These are phyloP conservation scores for Tetramorium parvispinum DNA, from an alignment of 1,140 invertebrate genomes.

Conservation along the genomic window DNA sequence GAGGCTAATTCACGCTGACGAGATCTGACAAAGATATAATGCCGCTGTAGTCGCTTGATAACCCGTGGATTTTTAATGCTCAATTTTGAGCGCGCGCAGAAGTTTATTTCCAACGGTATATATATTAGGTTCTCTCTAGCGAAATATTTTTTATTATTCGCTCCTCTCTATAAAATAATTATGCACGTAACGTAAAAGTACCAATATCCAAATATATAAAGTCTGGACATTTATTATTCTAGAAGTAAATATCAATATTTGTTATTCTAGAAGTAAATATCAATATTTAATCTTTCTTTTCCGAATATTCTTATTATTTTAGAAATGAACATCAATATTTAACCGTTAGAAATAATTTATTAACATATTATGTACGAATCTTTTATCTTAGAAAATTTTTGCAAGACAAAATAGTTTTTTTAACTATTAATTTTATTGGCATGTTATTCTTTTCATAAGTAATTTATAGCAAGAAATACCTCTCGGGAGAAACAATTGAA, in stretches of 20 bases:
- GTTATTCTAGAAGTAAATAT: no score
- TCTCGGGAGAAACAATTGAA: neutral
- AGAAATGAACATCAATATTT: no score
- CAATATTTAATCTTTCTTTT: no score
- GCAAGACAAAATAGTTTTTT: neutral
- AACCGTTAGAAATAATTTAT: neutral
- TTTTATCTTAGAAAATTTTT: neutral
- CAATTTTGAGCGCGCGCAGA: slow-evolving; percentile 14
- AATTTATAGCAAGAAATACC: neutral
- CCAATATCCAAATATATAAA: no score
- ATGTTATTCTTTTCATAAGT: neutral
- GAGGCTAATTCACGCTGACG: slow-evolving; percentile 41
- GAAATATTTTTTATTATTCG: slow-evolving; percentile 12
- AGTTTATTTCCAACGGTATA: slow-evolving; percentile 21
- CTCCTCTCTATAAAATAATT: neutral
- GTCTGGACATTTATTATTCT: no score
- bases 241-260: no score
- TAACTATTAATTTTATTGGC: neutral
- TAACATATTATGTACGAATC: neutral
- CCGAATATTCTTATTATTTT: no score
- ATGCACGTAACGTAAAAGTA: neutral
- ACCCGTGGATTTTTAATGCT: slow-evolving; percentile 43
- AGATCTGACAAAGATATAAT: slow-evolving; percentile 45
- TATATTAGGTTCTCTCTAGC: neutral
- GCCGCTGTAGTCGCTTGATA: slow-evolving; percentile 33